phyloP scores from a whole-genome alignment of 2,888 invertebrate genomes.

The Metacarcinus magister region DNA sequence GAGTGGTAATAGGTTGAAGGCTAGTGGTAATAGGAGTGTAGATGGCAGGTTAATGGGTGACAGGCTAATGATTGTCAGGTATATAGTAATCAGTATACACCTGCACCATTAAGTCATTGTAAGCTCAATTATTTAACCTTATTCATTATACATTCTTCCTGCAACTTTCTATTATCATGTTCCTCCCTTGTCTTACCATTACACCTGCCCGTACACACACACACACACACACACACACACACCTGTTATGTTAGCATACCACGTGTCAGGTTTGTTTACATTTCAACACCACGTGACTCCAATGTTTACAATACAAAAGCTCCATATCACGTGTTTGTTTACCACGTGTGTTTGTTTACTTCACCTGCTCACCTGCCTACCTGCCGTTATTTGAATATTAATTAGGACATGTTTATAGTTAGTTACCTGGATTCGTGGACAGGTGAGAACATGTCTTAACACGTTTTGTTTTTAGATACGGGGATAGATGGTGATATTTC shows the following conservation, averaged over 20 bases:
- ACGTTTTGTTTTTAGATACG: too few species aligned
- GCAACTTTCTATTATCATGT: not conserved
- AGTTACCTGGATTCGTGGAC: too few species aligned
- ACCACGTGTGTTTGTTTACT: too few species aligned
- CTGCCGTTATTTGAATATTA: too few species aligned
- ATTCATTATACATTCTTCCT: not conserved
- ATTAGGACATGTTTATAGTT: too few species aligned
- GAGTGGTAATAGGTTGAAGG: not conserved
- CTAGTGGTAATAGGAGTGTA: not conserved
- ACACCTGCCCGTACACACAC: not conserved
- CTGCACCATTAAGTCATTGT: not conserved
- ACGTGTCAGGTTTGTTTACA: not conserved
- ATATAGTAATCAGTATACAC: not conserved
- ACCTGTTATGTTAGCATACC: not conserved
- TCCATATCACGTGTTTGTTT: too few species aligned
- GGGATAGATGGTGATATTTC: too few species aligned
- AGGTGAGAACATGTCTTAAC: too few species aligned
- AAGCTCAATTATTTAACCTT: not conserved
- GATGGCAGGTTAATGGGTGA: not conserved
- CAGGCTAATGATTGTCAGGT: not conserved
- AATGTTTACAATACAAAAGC: not conserved
- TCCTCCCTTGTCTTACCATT: not conserved
- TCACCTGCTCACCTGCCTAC: too few species aligned
- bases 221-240: not conserved
- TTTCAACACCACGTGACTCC: not conserved